Conservation (phyloP, 2,888 invertebrate genomes). For the Polymixis lichenea region DNA sequence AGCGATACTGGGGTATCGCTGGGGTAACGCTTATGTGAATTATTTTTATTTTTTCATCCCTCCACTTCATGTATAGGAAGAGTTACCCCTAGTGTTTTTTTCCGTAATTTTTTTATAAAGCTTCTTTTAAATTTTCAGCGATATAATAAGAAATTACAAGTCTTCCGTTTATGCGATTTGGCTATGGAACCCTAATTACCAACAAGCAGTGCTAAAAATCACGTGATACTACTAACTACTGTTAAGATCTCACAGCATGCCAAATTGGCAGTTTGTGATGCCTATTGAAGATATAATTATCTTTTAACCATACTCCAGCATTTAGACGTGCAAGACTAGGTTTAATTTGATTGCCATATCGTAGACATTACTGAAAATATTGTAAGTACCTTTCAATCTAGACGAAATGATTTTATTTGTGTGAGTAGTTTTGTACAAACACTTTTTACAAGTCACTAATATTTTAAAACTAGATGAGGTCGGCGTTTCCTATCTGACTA, state of each 20-base stretch:
- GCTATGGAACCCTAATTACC: not conserved
- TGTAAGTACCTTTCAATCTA: not conserved
- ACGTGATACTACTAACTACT: slow-evolving; percentile 14
- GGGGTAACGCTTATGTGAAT: not conserved
- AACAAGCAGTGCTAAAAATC: slow-evolving; percentile 3
- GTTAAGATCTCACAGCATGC: slow-evolving; percentile 30
- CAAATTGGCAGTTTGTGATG: slow-evolving; percentile 27
- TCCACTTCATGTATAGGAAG: not conserved
- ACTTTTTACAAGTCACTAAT: too few relatives aligned
- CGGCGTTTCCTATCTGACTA: too few relatives aligned
- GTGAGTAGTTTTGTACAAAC: too few relatives aligned
- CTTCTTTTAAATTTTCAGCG: not conserved
- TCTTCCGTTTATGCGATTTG: not conserved
- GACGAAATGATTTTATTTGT: not conserved
- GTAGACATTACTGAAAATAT: not conserved
- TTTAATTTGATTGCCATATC: not conserved
- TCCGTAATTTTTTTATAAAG: not conserved
- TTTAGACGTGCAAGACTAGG: not conserved
- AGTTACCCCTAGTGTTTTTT: not conserved
- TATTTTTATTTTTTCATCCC: not conserved
- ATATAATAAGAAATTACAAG: not conserved
- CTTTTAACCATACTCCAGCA: not conserved
- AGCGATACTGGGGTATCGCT: too few relatives aligned
- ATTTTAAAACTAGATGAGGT: too few relatives aligned
- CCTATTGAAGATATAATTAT: slow-evolving; percentile 21